These are phyloP conservation scores for Manis pentadactyla DNA, from an alignment of 2,797 vertebrate species.

Conservation along the genomic window DNA sequence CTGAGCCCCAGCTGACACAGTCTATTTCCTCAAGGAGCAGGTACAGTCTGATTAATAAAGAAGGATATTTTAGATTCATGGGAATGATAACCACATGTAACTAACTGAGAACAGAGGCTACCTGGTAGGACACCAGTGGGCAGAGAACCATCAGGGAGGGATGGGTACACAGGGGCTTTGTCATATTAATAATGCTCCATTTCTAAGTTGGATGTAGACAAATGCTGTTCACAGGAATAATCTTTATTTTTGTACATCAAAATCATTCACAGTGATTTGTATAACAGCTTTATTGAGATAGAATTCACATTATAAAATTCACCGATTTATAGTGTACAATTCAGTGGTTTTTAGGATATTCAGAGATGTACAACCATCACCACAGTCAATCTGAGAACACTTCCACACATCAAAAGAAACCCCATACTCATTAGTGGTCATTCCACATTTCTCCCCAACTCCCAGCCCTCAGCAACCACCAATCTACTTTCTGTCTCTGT, in stretches of 20 bases:
- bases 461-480: not conserved
- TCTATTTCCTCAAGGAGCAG: not conserved
- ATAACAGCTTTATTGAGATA: not conserved
- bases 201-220: not conserved
- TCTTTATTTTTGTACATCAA: not conserved
- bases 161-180: not conserved
- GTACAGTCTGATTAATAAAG: not conserved
- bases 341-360: not conserved
- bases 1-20: not conserved
- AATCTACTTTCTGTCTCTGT: not conserved
- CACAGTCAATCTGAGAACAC: not conserved
- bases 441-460: not conserved
- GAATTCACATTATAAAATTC: not conserved
- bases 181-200: not conserved
- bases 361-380: not conserved
- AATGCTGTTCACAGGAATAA: not conserved
- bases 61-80: not conserved
- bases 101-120: not conserved
- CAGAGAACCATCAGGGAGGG: not conserved
- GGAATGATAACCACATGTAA: not conserved
- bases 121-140: not conserved
- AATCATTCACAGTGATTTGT: not conserved
- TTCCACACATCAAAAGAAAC: not conserved
- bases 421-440: no score
- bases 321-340: not conserved